A percentile compares a stretch with the other conserved stretches of the same genome.
phyloP scores from a whole-genome alignment of 30 jellyfish, hydroid and myxozoan genomes.

The Aurelia sp. region DNA sequence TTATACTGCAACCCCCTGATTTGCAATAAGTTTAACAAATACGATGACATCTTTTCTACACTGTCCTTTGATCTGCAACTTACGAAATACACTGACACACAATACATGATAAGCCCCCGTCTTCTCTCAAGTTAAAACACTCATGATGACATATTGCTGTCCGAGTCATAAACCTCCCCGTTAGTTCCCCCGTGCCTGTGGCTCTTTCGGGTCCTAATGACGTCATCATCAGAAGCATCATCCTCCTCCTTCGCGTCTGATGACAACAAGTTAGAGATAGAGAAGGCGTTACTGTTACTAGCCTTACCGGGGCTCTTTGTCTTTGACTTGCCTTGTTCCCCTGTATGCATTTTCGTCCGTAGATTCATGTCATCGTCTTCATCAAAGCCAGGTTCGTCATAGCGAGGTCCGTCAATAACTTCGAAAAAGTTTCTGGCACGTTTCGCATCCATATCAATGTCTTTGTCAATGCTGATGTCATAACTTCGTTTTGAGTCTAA shows the following conservation, averaged over 20 bases:
- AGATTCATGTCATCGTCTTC: background rate
- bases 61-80: no score
- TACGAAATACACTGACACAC: no score
- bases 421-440: constrained; percentile 19
- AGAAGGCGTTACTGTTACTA: constrained; percentile 34
- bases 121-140: background rate
- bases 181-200: constrained; percentile 30
- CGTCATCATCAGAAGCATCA: constrained; percentile 27
- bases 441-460: constrained; percentile 13
- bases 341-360: constrained; percentile 19
- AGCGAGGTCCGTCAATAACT: background rate
- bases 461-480: background rate
- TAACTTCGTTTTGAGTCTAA: constrained; percentile 1
- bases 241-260: constrained; percentile 3
- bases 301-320: constrained; percentile 26
- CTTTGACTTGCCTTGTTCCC: constrained; percentile 2
- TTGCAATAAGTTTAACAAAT: no score
- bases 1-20: no score
- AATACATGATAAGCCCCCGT: no score
- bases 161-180: constrained; percentile 41
- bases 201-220: constrained; percentile 6
- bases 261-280: constrained; percentile 34
- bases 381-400: background rate
- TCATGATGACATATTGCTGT: constrained; percentile 17
- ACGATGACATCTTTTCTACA: no score